Conservation (phyloP, 2,888 invertebrate species). For the Corythucha ciliata region DNA sequence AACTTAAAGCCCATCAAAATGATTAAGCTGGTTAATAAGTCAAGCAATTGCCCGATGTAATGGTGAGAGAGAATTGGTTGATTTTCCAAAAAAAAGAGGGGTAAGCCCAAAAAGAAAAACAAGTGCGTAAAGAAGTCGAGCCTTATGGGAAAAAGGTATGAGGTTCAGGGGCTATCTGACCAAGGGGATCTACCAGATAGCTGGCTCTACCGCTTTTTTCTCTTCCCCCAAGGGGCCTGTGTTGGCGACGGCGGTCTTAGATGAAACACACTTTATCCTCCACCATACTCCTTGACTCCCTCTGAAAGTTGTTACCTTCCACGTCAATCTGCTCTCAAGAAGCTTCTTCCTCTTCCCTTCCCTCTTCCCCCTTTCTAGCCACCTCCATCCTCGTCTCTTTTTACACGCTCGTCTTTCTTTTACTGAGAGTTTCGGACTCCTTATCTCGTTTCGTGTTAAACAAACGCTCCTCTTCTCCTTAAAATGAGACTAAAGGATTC, state of each 20-base stretch:
- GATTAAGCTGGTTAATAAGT: too few relatives aligned
- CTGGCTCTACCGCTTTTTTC: conserved; percentile 1
- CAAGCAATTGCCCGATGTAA: too few relatives aligned
- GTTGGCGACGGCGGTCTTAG: too few relatives aligned
- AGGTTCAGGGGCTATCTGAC: background rate
- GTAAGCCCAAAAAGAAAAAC: background rate
- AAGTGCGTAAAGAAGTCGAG: background rate
- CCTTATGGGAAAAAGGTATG: background rate
- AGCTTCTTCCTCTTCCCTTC: conserved; percentile 7
- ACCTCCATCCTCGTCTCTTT: background rate
- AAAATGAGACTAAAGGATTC: too few relatives aligned
- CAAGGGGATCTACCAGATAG: background rate
- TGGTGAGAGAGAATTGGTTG: too few relatives aligned
- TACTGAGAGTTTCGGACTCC: too few relatives aligned
- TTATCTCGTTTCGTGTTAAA: too few relatives aligned
- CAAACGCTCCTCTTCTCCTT: too few relatives aligned
- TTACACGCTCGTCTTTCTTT: too few relatives aligned
- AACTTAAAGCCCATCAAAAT: too few relatives aligned
- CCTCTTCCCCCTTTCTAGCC: conserved; percentile 4
- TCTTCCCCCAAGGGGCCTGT: conserved; percentile 10
- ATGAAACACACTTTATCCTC: background rate
- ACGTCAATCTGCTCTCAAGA: conserved; percentile 16
- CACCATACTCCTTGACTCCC: background rate
- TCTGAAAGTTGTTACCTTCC: conserved; percentile 21
- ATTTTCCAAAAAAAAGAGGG: background rate